A percentile compares a stretch with the other conserved stretches of the same genome.
Evolutionary conservation across 2,888 invertebrate genomes (phyloP).

Genomic region (Vesta saturnalis): DNA sequence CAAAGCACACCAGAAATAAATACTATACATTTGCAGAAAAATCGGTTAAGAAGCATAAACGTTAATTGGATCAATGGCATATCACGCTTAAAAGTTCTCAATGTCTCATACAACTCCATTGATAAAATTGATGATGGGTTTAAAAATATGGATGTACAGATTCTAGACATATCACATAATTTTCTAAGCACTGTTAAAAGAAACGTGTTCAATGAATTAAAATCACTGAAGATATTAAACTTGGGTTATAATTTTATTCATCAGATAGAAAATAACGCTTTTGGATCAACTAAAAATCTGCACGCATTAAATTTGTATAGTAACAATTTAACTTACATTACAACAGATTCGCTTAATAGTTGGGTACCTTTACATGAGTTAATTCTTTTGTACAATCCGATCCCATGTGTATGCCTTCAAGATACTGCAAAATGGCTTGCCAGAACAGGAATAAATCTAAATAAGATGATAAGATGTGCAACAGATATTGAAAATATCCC

Average conservation of each 20-base stretch:
- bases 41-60: neutral
- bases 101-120: neutral
- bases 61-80: neutral
- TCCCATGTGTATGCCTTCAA: slow-evolving; percentile 17
- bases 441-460: slow-evolving; percentile 1
- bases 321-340: slow-evolving; percentile 19
- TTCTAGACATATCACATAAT: neutral
- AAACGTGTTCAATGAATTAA: slow-evolving; percentile 16
- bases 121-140: neutral
- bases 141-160: neutral
- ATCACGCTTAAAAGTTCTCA: neutral
- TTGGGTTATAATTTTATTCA: slow-evolving; percentile 28
- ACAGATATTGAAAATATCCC: neutral
- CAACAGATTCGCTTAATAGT: neutral
- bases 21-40: neutral
- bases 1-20: neutral
- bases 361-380: slow-evolving; percentile 12
- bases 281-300: neutral
- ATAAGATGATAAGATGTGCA: neutral
- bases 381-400: slow-evolving; percentile 20
- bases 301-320: slow-evolving; percentile 16
- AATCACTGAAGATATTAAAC: slow-evolving; percentile 15
- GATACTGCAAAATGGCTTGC: slow-evolving; percentile 18
- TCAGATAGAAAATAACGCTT: neutral
- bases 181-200: neutral